Conservation (phyloP, 2,113 vertebrate genomes). For the Pipra filicauda region DNA sequence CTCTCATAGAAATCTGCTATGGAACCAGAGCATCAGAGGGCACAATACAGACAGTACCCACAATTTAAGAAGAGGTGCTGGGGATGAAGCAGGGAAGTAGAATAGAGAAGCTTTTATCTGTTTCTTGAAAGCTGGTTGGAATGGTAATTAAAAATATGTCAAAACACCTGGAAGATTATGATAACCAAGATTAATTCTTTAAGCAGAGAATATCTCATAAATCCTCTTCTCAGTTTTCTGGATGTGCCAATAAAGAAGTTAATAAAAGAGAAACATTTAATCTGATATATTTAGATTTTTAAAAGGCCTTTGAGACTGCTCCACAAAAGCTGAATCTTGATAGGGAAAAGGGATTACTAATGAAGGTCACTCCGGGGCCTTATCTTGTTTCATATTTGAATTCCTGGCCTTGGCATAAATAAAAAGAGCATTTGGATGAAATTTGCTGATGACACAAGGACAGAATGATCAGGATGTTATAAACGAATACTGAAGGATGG, state of each 20-base stretch:
- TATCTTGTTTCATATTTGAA: constrained; percentile 29
- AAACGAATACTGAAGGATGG: background rate
- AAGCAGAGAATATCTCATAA: constrained; percentile 2
- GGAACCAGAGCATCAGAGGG: background rate
- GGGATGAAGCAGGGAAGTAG: background rate
- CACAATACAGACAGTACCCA: background rate
- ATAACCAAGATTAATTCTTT: constrained; percentile 22
- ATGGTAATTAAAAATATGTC: constrained; percentile 25
- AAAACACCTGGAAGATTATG: background rate
- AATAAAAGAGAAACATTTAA: constrained; percentile 35
- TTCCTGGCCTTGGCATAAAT: constrained; percentile 3
- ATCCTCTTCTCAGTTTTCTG: background rate
- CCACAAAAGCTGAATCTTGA: constrained; percentile 14
- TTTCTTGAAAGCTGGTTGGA: background rate
- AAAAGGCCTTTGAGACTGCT: background rate
- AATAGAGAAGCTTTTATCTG: background rate
- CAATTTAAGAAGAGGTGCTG: background rate
- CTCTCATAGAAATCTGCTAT: background rate
- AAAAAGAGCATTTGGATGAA: constrained; percentile 13
- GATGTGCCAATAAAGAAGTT: background rate
- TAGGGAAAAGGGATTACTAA: background rate
- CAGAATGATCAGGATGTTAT: constrained; percentile 7
- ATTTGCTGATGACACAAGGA: constrained; percentile 6
- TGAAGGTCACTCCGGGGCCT: background rate
- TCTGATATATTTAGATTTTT: constrained; percentile 21